These are phyloP conservation scores for Cerceris ruficornis DNA, from an alignment of 2,888 invertebrate genomes.

Conservation along the genomic window DNA sequence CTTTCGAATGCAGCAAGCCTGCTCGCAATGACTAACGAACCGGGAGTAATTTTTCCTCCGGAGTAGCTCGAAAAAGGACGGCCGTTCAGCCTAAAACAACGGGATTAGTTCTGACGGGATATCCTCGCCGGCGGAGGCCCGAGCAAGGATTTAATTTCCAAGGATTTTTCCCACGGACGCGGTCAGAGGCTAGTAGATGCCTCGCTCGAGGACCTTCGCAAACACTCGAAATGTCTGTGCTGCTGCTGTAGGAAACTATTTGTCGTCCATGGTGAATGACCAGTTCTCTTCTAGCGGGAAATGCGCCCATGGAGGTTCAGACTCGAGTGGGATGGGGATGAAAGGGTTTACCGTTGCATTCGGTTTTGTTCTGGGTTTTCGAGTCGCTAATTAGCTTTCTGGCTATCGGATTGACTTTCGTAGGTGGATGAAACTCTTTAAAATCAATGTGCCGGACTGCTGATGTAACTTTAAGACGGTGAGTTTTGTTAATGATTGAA, in stretches of 20 bases:
- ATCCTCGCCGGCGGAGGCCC: slow-evolving; percentile 26
- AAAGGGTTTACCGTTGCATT: too few relatives aligned
- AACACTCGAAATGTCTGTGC: slow-evolving; percentile 77
- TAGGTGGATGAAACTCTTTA: too few relatives aligned
- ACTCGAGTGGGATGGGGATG: not conserved
- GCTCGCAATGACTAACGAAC: slow-evolving; percentile 34
- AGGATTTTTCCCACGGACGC: slow-evolving; percentile 68
- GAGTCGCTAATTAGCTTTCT: too few relatives aligned
- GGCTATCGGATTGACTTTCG: too few relatives aligned
- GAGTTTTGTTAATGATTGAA: too few relatives aligned
- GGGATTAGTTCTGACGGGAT: slow-evolving; percentile 64
- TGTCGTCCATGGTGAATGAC: slow-evolving; percentile 64
- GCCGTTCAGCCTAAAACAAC: slow-evolving; percentile 62
- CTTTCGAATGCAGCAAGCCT: slow-evolving; percentile 40
- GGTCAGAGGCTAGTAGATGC: slow-evolving; percentile 41
- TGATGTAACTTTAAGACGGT: too few relatives aligned
- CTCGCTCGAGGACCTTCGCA: slow-evolving; percentile 63
- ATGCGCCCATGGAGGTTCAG: not conserved
- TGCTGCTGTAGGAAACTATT: slow-evolving; percentile 74
- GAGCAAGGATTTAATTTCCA: slow-evolving; percentile 73
- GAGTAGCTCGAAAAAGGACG: slow-evolving; percentile 29
- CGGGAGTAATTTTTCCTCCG: slow-evolving; percentile 45
- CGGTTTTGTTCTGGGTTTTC: too few relatives aligned
- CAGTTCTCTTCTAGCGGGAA: slow-evolving; percentile 7
- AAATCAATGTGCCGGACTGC: too few relatives aligned